Evolutionary conservation across 2,113 vertebrate genomes (phyloP).

Genomic region (Azemiops feae): DNA sequence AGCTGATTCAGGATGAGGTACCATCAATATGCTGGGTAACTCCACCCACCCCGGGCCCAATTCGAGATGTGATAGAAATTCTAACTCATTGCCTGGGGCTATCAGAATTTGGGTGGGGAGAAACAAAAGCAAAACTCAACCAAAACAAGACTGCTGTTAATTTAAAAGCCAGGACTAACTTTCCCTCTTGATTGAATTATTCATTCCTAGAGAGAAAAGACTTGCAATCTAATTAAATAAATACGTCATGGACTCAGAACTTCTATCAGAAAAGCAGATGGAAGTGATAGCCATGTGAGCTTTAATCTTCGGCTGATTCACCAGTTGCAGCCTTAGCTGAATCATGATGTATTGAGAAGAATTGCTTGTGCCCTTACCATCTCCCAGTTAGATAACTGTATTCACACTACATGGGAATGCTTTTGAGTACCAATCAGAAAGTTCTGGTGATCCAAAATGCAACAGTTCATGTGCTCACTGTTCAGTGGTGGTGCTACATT

Average conservation of each 20-base stretch:
- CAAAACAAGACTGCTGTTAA: not conserved
- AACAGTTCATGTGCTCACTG: not conserved
- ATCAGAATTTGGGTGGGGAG: not conserved
- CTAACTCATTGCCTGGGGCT: not conserved
- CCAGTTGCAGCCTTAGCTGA: not conserved
- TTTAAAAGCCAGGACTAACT: not conserved
- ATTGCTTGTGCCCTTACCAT: not conserved
- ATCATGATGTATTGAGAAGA: not conserved
- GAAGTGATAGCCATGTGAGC: not conserved
- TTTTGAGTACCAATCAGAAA: not conserved
- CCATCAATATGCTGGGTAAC: not conserved
- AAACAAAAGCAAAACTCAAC: not conserved
- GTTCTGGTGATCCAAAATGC: not conserved
- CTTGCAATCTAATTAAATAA: not conserved
- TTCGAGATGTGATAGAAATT: not conserved
- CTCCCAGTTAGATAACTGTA: not conserved
- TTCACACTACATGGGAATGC: not conserved
- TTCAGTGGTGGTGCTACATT: not conserved
- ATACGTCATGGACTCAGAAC: not conserved
- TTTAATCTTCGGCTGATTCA: not conserved
- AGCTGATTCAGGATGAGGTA: not conserved
- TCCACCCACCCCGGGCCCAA: not conserved
- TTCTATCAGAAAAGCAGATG: not conserved
- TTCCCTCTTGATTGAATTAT: not conserved
- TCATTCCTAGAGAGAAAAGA: not conserved